These are phyloP conservation scores for Conopomorpha cramerella DNA, from an alignment of 1,140 invertebrate species.

Conservation along the genomic window DNA sequence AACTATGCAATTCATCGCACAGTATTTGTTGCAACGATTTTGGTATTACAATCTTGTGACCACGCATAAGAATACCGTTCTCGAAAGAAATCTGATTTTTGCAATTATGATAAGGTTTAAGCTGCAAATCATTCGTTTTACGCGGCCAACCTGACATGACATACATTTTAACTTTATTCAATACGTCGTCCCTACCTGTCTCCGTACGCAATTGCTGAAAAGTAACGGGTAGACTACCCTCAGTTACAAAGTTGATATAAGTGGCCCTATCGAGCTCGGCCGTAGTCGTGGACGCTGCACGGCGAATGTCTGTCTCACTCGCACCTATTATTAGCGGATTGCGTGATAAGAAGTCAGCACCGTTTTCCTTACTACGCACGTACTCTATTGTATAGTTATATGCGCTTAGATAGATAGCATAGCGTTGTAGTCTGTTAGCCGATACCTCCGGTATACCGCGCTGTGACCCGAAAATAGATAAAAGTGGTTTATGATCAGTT, in stretches of 20 bases:
- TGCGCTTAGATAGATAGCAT: slow-evolving; percentile 22
- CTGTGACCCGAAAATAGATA: slow-evolving; percentile 33
- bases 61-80: slow-evolving; percentile 1
- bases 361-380: slow-evolving; percentile 5
- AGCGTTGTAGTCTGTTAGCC: slow-evolving; percentile 24
- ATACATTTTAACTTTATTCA: neutral
- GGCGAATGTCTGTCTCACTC: too few relatives aligned
- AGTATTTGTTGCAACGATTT: slow-evolving; percentile 12
- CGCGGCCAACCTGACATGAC: neutral
- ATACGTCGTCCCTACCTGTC: neutral
- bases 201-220: neutral
- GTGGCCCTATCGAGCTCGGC: neutral
- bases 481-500: slow-evolving; percentile 40
- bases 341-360: slow-evolving; percentile 3
- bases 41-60: slow-evolving; percentile 8
- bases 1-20: slow-evolving; percentile 28
- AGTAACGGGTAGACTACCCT: neutral
- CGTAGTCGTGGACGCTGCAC: too few relatives aligned
- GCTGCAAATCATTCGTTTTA: neutral
- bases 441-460: slow-evolving; percentile 21
- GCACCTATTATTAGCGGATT: too few relatives aligned
- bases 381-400: slow-evolving; percentile 35
- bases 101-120: neutral
- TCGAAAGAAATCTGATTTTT: neutral
- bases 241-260: neutral